phyloP scores from a whole-genome alignment of 2,797 vertebrate species.

The Alca torda region DNA sequence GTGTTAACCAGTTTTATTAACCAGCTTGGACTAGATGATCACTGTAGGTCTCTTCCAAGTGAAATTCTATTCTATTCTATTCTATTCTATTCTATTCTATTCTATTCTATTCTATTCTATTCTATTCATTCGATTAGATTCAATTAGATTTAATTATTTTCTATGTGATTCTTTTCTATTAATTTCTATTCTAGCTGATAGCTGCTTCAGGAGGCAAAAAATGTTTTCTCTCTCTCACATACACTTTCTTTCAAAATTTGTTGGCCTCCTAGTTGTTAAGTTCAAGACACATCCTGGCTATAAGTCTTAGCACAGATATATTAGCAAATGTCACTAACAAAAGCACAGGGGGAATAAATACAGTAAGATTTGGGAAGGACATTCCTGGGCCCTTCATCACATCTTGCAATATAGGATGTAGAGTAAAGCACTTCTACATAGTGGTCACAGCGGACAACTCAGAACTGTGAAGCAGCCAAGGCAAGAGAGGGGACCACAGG shows the following conservation, averaged over 20 bases:
- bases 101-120: background rate
- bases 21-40: background rate
- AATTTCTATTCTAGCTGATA: background rate
- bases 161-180: background rate
- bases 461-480: background rate
- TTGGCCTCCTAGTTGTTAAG: background rate
- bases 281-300: background rate
- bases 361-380: background rate
- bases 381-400: background rate
- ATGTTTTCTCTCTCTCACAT: background rate
- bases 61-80: background rate
- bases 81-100: background rate
- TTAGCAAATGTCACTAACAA: background rate
- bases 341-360: background rate
- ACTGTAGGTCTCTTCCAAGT: background rate
- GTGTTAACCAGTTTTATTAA: background rate
- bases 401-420: background rate
- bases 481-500: background rate
- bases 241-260: background rate
- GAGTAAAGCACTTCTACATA: background rate
- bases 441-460: background rate
- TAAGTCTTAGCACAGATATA: background rate
- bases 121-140: no score
- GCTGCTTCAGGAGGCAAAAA: background rate
- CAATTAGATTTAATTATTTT: no score